These are phyloP conservation scores for Tenrec ecaudatus DNA, from an alignment of 2,113 vertebrate species.

Conservation along the genomic window DNA sequence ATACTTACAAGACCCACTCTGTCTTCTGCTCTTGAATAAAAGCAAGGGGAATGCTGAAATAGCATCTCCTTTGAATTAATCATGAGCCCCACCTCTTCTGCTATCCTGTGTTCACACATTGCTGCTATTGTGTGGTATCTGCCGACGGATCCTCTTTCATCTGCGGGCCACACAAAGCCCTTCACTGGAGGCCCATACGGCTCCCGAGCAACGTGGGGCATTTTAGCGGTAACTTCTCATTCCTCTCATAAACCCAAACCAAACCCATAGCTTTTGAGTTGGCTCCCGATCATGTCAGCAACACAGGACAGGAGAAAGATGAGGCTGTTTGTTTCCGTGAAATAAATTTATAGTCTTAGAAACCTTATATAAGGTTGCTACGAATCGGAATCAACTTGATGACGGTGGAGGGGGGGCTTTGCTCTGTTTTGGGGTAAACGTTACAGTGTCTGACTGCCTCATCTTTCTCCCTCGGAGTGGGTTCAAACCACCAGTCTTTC, in stretches of 20 bases:
- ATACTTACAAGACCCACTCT: slow-evolving; percentile 53
- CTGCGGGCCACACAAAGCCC: slow-evolving; percentile 74
- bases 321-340: too few species aligned
- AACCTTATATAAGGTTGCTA: too few species aligned
- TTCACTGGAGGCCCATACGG: slow-evolving; percentile 55
- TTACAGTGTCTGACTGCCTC: too few species aligned
- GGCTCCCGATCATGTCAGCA: neutral
- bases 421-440: too few species aligned
- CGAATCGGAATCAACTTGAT: too few species aligned
- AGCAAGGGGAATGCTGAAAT: slow-evolving; percentile 69
- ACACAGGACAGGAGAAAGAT: too few species aligned
- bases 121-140: slow-evolving; percentile 78
- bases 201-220: neutral
- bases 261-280: neutral
- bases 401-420: too few species aligned
- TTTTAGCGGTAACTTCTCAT: neutral
- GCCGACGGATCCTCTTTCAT: slow-evolving; percentile 78
- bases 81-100: slow-evolving; percentile 72
- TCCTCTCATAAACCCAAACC: neutral
- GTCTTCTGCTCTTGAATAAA: slow-evolving; percentile 66
- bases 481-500: neutral
- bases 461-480: neutral
- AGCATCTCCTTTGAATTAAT: slow-evolving; percentile 80
- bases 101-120: slow-evolving; percentile 81
- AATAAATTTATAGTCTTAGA: too few species aligned